A percentile compares a stretch with the other conserved stretches of the same genome.
Conservation (phyloP, 2,797 vertebrate genomes). For the Epinephelus awoara region DNA sequence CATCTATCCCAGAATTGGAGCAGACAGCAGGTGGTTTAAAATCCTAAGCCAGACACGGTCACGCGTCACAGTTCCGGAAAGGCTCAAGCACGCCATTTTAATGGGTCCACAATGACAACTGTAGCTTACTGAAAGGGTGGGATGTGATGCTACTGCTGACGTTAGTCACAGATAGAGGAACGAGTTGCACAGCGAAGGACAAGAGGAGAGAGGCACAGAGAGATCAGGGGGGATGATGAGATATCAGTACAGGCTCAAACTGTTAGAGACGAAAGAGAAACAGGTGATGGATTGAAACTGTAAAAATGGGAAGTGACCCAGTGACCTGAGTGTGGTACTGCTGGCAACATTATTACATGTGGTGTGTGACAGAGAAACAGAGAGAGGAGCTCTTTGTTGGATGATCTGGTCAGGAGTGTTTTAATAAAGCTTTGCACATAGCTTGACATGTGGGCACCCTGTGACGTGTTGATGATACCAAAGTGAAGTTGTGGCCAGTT, state of each 20-base stretch:
- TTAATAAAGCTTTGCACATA: conserved; percentile 69
- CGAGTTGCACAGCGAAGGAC: background rate
- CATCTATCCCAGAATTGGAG: conserved; percentile 61
- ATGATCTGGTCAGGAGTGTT: conserved; percentile 52
- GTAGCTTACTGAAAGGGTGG: conserved; percentile 19
- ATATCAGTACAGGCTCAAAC: background rate
- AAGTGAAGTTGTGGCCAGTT: conserved; percentile 62
- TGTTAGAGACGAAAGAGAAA: conserved; percentile 8
- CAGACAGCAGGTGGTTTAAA: conserved; percentile 73
- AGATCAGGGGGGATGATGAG: background rate
- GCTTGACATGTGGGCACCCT: conserved; percentile 65
- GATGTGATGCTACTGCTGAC: conserved; percentile 14
- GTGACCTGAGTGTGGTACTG: conserved; percentile 39
- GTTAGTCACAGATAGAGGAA: conserved; percentile 25
- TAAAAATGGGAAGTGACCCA: conserved; percentile 33
- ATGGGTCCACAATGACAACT: conserved; percentile 36
- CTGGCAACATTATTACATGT: conserved; percentile 34
- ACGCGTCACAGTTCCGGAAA: conserved; percentile 51
- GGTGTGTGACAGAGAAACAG: conserved; percentile 32
- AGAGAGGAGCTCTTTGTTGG: conserved; percentile 34
- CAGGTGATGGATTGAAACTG: conserved; percentile 15
- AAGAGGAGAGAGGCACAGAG: background rate
- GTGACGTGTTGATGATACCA: conserved; percentile 71
- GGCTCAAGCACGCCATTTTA: conserved; percentile 40
- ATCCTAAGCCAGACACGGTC: conserved; percentile 65